Percentiles rank a stretch among this genome's conserved stretches.
Conservation (phyloP, 64 coral and sea anemone genomes). For the Stylophora pistillata region DNA sequence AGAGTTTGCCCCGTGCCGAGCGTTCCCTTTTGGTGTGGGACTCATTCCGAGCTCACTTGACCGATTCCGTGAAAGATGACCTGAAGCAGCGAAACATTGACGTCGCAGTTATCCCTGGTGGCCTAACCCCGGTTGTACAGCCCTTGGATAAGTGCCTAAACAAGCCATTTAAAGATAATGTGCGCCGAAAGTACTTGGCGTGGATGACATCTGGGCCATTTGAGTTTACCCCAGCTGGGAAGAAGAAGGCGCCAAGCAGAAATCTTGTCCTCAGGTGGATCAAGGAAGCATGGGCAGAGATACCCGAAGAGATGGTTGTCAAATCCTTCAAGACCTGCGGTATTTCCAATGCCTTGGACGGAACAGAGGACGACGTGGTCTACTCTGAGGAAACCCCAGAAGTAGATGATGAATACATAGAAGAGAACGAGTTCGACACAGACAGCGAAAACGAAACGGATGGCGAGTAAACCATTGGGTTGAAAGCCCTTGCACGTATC, state of each 20-base stretch:
- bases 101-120: slow-evolving; percentile 21
- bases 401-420: no score
- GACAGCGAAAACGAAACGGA: no score
- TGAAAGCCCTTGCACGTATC: no score
- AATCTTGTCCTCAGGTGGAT: no score
- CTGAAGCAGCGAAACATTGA: slow-evolving; percentile 42
- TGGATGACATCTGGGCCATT: slow-evolving; percentile 6
- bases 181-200: slow-evolving; percentile 6
- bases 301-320: background rate
- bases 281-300: slow-evolving; percentile 28
- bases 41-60: slow-evolving; percentile 26
- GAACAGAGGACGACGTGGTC: no score
- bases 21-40: slow-evolving; percentile 13
- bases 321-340: slow-evolving; percentile 27
- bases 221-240: background rate
- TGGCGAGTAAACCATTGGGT: no score
- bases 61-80: slow-evolving; percentile 25
- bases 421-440: no score
- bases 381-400: no score
- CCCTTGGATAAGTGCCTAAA: slow-evolving; percentile 25
- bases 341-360: no score
- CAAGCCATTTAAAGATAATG: slow-evolving; percentile 26
- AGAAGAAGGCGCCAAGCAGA: no score
- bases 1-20: slow-evolving; percentile 23
- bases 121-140: slow-evolving; percentile 7